A percentile compares a stretch with the other conserved stretches of the same genome.
These are phyloP conservation scores for Andrena camellia DNA, from an alignment of 2,888 invertebrate species.

Conservation along the genomic window DNA sequence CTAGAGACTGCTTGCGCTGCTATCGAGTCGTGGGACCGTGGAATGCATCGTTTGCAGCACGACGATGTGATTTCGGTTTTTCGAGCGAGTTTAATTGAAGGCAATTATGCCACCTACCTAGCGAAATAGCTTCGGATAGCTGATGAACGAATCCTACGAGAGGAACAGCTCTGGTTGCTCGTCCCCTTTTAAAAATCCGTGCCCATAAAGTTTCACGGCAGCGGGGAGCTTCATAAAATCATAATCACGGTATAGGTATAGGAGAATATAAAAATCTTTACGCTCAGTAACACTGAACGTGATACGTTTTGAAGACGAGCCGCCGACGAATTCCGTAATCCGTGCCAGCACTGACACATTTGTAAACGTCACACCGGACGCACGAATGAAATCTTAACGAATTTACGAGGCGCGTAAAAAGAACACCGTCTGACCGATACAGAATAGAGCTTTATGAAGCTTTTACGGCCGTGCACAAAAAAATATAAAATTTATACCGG, in stretches of 20 bases:
- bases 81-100: not conserved
- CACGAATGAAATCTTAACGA: slow-evolving; percentile 28
- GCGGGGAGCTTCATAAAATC: too few species aligned
- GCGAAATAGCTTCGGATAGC: not conserved
- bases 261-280: too few species aligned
- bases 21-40: slow-evolving; percentile 54
- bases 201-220: too few species aligned
- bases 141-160: too few species aligned
- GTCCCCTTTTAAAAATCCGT: too few species aligned
- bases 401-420: slow-evolving; percentile 46
- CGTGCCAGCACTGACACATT: not conserved
- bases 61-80: slow-evolving; percentile 48
- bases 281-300: too few species aligned
- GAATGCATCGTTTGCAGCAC: slow-evolving; percentile 44
- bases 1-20: slow-evolving; percentile 44
- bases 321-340: not conserved
- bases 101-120: not conserved
- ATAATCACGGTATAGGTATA: too few species aligned
- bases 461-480: slow-evolving; percentile 49
- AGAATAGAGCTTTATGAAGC: slow-evolving; percentile 38
- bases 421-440: slow-evolving; percentile 34
- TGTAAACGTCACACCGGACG: slow-evolving; percentile 12
- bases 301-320: too few species aligned
- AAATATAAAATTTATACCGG: slow-evolving; percentile 57
- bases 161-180: too few species aligned